These are phyloP conservation scores for Aphidius gifuensis DNA, from an alignment of 1,140 invertebrate genomes.

Conservation along the genomic window DNA sequence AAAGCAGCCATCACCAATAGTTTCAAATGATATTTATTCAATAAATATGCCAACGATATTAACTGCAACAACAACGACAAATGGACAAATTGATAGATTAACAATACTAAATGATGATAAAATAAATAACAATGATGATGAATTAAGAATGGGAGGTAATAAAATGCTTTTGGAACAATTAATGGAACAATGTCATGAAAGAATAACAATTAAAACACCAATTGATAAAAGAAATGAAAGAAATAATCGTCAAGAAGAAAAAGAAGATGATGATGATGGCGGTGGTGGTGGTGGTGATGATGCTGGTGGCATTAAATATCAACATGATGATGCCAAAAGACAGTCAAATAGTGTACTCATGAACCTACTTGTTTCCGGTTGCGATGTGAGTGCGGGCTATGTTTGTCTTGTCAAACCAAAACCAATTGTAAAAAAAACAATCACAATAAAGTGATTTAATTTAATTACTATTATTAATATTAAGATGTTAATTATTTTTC, in stretches of 20 bases:
- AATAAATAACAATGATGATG: background rate
- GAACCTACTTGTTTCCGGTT: constrained; percentile 87
- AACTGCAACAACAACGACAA: too few species aligned
- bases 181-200: background rate
- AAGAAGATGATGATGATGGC: constrained; percentile 26
- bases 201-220: background rate
- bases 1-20: too few species aligned
- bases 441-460: constrained; percentile 43
- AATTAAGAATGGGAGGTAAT: background rate
- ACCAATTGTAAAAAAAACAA: constrained; percentile 36
- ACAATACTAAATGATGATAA: too few species aligned
- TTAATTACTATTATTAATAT: background rate
- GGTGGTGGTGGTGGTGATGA: constrained; percentile 32
- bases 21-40: too few species aligned
- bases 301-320: constrained; percentile 36
- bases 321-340: constrained; percentile 36
- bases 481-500: background rate
- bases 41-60: too few species aligned
- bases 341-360: constrained; percentile 77
- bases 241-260: constrained; percentile 28
- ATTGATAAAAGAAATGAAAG: constrained; percentile 26
- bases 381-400: constrained; percentile 87
- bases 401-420: constrained; percentile 72
- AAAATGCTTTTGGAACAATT: constrained; percentile 4
- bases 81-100: too few species aligned